Conservation (phyloP, 2,888 invertebrate genomes). For the Endomychus coccineus region DNA sequence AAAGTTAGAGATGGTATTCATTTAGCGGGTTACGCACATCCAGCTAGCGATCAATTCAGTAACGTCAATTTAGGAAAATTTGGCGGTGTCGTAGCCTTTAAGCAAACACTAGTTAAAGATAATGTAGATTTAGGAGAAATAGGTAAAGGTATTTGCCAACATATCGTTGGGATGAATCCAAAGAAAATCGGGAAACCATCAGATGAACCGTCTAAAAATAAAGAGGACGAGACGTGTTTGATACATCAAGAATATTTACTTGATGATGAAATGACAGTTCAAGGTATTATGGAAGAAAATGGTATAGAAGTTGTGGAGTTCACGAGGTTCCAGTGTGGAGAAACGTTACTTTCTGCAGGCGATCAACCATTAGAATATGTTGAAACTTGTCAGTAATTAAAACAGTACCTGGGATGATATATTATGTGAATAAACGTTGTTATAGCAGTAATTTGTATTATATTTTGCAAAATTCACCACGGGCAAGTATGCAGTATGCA, state of each 20-base stretch:
- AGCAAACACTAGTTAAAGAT: conserved; percentile 36
- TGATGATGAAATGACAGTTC: conserved; percentile 67
- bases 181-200: conserved; percentile 56
- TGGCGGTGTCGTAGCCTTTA: conserved; percentile 74
- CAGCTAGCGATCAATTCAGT: conserved; percentile 49
- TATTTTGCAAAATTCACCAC: too few species aligned
- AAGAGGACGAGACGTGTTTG: conserved; percentile 72
- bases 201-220: conserved; percentile 56
- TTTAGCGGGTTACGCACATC: conserved; percentile 73
- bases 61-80: conserved; percentile 68
- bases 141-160: conserved; percentile 79
- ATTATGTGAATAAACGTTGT: too few species aligned
- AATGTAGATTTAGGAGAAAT: conserved; percentile 39
- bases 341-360: conserved; percentile 39
- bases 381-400: conserved; percentile 59
- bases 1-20: conserved; percentile 51
- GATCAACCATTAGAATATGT: conserved; percentile 51
- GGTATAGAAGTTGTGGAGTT: conserved; percentile 68
- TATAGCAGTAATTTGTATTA: too few species aligned
- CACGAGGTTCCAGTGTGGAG: conserved; percentile 83
- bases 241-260: conserved; percentile 83
- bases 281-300: conserved; percentile 61
- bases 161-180: conserved; percentile 86
- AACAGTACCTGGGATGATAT: too few species aligned
- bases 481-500: too few species aligned